These are phyloP conservation scores for Pyrgilauda ruficollis DNA, from an alignment of 2,113 vertebrate genomes.

Conservation along the genomic window DNA sequence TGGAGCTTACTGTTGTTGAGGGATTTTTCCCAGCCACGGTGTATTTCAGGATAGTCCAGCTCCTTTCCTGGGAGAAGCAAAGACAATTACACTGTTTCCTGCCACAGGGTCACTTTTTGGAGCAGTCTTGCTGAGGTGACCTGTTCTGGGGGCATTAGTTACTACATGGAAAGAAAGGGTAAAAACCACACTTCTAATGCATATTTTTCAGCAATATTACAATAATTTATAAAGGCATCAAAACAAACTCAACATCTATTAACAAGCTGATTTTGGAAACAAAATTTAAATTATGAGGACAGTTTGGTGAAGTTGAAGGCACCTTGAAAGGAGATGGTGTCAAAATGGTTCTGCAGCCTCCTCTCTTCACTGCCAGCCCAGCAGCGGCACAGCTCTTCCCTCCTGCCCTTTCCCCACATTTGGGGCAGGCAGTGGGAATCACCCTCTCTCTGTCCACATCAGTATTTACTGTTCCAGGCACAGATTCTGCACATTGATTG, in stretches of 20 bases:
- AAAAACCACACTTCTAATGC: neutral
- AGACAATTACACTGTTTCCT: accelerated
- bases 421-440: neutral
- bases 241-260: constrained; percentile 21
- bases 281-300: constrained; percentile 7
- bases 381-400: neutral
- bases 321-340: constrained; percentile 25
- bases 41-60: neutral
- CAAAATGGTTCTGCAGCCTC: neutral
- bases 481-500: neutral
- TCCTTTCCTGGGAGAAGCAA: neutral
- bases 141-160: accelerated
- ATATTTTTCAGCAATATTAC: neutral
- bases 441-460: neutral
- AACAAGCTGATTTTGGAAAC: constrained; percentile 30
- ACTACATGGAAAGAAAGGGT: neutral
- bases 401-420: neutral
- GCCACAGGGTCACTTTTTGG: neutral
- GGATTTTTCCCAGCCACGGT: neutral
- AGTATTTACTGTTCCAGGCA: neutral
- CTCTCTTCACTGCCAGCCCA: neutral
- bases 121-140: neutral
- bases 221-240: constrained; percentile 69
- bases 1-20: neutral
- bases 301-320: constrained; percentile 36